Percentiles rank a stretch among this genome's conserved stretches.
These are phyloP conservation scores for Phortica variegata DNA, from an alignment of 1,140 invertebrate species.

Conservation along the genomic window DNA sequence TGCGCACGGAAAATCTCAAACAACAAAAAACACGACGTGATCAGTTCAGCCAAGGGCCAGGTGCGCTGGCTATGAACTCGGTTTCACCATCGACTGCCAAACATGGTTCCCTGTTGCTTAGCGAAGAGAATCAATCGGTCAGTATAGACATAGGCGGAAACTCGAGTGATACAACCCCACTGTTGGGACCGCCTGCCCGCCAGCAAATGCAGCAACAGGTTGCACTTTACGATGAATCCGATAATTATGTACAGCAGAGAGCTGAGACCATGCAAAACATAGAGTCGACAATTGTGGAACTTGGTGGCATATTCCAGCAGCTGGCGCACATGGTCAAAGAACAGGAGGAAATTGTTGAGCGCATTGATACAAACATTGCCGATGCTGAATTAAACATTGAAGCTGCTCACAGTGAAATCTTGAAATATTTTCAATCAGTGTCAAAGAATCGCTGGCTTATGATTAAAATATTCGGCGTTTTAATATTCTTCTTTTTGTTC, in stretches of 20 bases:
- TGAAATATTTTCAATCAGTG: constrained; percentile 98
- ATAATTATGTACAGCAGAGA: constrained; percentile 86
- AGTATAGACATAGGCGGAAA: constrained; percentile 71
- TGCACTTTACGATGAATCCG: constrained; percentile 80
- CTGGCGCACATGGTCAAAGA: constrained; percentile 98
- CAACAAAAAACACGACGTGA: constrained; percentile 91
- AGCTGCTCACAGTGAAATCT: constrained; percentile 93
- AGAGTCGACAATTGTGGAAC: constrained; percentile 97
- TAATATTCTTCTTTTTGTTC: constrained; percentile 99
- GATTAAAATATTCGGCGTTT: constrained; percentile 98
- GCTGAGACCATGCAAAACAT: constrained; percentile 99
- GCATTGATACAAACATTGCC: constrained; percentile 97
- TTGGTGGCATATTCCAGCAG: constrained; percentile 98
- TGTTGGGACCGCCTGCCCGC: constrained; percentile 26
- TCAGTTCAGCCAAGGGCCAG: constrained; percentile 83
- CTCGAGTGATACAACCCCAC: constrained; percentile 56
- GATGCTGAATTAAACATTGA: constrained; percentile 96
- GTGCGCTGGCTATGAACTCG: constrained; percentile 62
- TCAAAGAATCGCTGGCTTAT: constrained; percentile 98
- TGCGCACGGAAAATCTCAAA: constrained; percentile 90
- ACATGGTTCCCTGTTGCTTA: constrained; percentile 57
- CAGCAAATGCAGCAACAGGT: constrained; percentile 63
- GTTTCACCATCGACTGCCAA: constrained; percentile 73
- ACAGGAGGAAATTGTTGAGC: constrained; percentile 97
- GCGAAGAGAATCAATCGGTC: constrained; percentile 72